Base-by-base conservation (phyloP, 1,140 invertebrate species). In the Choristoneura fumiferana region DNA sequence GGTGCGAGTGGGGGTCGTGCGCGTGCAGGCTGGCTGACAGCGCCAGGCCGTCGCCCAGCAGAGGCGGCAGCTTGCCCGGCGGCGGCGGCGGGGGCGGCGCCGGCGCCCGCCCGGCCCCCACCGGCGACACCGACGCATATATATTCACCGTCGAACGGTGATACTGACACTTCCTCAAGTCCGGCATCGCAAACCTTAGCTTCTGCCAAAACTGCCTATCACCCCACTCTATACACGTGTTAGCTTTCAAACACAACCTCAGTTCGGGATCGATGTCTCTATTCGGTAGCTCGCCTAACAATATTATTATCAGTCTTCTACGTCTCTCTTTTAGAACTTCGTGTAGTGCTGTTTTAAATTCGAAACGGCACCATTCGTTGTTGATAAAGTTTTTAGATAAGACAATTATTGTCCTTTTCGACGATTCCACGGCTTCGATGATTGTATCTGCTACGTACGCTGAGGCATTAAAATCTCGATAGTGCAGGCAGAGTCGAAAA, bases 151-250 rank as follows among this genome's bases (percentile, higher is more conserved):
- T 87, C 57, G 91, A 91, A 65, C 92, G 80, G 77, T 92, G 91
- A 81, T 92, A 91, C 37, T 92, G 84, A 83, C 91, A 92, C 76
- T 91, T 90, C 74, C 91, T 89, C 53, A 93, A 92, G 73, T 96
- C 94, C 35, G 97, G 97, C 93, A 98, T 94, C 14, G 96, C 95
- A 74, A 96, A 97, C 71, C 95, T 93, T 52, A 99, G 91, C 88
- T 98, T 98, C 76, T 97, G 94, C 97, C 97, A 98, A 89, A 98
- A 98, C 72, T 95, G 93, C 79, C 96, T 95, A 89, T 98, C 97
- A 57, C 95, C 96, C 95, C 96, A 97, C 76, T 96, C 94, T 71
- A 98, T 94, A 89, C 93, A 95, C 80, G 96, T 97, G 89, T 96
- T 96, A 9, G 95, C 96, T 71, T 97, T 95, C 61, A 98, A 91